These are phyloP conservation scores for Fulmarus glacialis DNA, from an alignment of 2,113 vertebrate genomes.

Conservation along the genomic window DNA sequence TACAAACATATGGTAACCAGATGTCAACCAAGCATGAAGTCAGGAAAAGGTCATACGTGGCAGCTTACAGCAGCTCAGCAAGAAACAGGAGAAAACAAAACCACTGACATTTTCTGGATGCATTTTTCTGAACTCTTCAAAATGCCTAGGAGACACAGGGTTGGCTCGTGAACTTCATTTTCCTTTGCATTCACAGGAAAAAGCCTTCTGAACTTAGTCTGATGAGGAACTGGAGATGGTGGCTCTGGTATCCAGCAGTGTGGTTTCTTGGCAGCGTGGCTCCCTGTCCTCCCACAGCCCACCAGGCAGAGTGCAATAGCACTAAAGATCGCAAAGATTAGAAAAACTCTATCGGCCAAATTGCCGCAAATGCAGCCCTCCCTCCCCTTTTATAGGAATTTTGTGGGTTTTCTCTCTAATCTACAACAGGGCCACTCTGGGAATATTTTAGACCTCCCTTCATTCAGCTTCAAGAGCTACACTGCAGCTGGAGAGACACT, in stretches of 20 bases:
- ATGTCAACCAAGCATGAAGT: background rate
- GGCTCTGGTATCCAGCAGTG: background rate
- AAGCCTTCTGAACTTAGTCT: background rate
- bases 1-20: background rate
- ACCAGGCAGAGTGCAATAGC: fast-evolving
- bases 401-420: background rate
- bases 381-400: background rate
- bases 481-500: background rate
- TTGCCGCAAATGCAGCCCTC: background rate
- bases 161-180: background rate
- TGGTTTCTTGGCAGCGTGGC: fast-evolving
- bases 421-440: background rate
- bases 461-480: background rate
- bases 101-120: background rate
- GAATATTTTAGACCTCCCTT: background rate
- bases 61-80: background rate
- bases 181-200: background rate
- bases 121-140: background rate
- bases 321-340: background rate
- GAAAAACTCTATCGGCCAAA: background rate
- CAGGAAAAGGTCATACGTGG: background rate
- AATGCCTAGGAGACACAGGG: background rate
- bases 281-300: background rate
- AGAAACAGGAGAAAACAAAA: background rate
- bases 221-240: background rate